Evolutionary conservation across 2,888 invertebrate genomes (phyloP).

Genomic region (Megamerina dolium): DNA sequence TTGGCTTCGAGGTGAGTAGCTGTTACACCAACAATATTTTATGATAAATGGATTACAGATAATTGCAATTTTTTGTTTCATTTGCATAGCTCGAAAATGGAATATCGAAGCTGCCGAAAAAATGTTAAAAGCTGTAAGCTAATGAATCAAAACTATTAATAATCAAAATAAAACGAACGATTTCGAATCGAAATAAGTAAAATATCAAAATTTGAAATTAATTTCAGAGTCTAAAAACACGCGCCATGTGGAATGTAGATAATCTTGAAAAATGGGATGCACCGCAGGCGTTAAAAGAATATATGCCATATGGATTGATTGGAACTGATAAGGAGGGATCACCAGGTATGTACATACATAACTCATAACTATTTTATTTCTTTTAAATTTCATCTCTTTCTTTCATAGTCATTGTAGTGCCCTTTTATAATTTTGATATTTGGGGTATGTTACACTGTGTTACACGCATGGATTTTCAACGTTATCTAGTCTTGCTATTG

Average conservation of each 20-base stretch:
- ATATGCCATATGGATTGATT: constrained; percentile 71
- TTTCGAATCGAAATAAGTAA: background rate
- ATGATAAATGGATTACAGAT: background rate
- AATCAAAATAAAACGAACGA: background rate
- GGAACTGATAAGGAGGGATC: constrained; percentile 82
- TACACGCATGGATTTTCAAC: constrained; percentile 66
- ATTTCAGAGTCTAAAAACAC: constrained; percentile 37
- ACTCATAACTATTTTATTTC: background rate
- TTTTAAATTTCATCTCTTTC: background rate
- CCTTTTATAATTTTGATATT: constrained; percentile 74
- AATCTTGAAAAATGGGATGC: constrained; percentile 62
- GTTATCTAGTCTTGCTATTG: constrained; percentile 60
- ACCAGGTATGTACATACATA: constrained; percentile 50
- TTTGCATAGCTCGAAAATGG: constrained; percentile 80
- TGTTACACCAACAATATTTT: background rate
- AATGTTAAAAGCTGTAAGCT: constrained; percentile 79
- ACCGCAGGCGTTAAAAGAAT: constrained; percentile 63
- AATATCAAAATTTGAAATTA: constrained; percentile 1
- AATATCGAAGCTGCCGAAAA: constrained; percentile 81
- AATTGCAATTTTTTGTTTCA: background rate
- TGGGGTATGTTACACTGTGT: constrained; percentile 73
- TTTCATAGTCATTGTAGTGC: constrained; percentile 66
- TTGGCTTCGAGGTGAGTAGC: constrained; percentile 69
- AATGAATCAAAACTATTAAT: background rate
- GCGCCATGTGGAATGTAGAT: constrained; percentile 64